Conservation (phyloP, 1,140 invertebrate species). For the Eumaeus atala region DNA sequence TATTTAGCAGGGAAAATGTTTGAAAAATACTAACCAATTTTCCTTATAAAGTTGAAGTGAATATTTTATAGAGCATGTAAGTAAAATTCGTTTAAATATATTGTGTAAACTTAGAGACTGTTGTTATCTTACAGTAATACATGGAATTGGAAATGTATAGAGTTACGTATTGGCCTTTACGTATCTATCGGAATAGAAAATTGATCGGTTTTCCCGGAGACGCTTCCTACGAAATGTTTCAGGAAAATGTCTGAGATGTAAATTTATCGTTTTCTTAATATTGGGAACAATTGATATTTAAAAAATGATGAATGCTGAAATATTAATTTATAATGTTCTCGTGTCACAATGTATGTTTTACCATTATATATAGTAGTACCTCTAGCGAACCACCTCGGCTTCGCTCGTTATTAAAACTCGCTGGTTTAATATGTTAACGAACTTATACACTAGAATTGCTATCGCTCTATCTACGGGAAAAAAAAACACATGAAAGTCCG, state of each 20-base stretch:
- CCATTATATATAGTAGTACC: no score
- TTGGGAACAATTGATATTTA: no score
- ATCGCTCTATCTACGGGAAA: no score
- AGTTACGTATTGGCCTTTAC: not conserved
- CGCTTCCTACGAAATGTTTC: not conserved
- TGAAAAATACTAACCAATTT: not conserved
- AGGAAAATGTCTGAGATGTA: not conserved
- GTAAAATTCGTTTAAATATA: not conserved
- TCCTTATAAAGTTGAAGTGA: not conserved
- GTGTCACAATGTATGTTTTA: no score
- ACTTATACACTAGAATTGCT: no score
- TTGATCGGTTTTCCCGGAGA: not conserved
- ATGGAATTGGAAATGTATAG: constrained; percentile 4
- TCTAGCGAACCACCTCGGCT: no score
- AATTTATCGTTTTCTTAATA: no score
- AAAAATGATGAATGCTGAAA: no score
- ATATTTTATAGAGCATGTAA: constrained; percentile 3
- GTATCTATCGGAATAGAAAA: constrained; percentile 6
- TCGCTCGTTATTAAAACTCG: no score
- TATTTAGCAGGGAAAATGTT: not conserved
- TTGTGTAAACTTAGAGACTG: constrained; percentile 7
- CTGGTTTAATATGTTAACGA: no score
- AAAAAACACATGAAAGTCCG: no score
- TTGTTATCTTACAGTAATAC: constrained; percentile 2
- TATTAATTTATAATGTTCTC: no score